Conservation (phyloP, 2,888 invertebrate species). For the Cheilosia vernalis region DNA sequence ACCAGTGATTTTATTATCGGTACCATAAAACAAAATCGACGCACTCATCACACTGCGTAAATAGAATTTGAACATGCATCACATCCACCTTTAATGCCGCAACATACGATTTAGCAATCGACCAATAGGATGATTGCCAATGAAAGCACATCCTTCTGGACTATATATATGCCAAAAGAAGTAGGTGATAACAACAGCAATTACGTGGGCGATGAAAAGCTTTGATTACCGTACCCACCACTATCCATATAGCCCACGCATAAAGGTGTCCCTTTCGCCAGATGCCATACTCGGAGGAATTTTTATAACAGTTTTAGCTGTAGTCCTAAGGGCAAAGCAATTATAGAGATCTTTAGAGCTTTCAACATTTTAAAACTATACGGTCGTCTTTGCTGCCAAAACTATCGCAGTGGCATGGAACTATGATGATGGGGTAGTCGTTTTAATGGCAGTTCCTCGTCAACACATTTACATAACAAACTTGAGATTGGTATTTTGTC, state of each 20-base stretch:
- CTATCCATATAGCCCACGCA: neutral
- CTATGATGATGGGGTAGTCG: slow-evolving; percentile 18
- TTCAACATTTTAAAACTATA: slow-evolving; percentile 9
- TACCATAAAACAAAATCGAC: slow-evolving; percentile 35
- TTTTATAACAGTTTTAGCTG: slow-evolving; percentile 34
- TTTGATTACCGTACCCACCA: slow-evolving; percentile 8
- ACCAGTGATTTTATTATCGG: slow-evolving; percentile 37
- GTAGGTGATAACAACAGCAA: slow-evolving; percentile 32
- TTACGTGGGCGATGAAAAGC: slow-evolving; percentile 48
- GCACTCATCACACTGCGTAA: slow-evolving; percentile 5
- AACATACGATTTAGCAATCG: neutral
- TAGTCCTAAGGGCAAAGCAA: slow-evolving; percentile 41
- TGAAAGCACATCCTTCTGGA: slow-evolving; percentile 25
- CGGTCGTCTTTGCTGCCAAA: neutral
- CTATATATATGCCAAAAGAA: neutral
- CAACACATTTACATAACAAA: slow-evolving; percentile 63
- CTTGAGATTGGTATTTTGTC: slow-evolving; percentile 53
- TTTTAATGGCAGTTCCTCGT: slow-evolving; percentile 56
- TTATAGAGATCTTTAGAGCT: slow-evolving; percentile 37
- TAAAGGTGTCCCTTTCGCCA: slow-evolving; percentile 2
- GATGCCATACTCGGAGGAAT: neutral
- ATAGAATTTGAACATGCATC: slow-evolving; percentile 32
- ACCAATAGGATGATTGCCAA: slow-evolving; percentile 54
- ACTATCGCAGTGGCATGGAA: neutral
- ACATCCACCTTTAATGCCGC: slow-evolving; percentile 14